Evolutionary conservation across 2,797 vertebrate species (phyloP).

Genomic region (Chaetophractus vellerosus): DNA sequence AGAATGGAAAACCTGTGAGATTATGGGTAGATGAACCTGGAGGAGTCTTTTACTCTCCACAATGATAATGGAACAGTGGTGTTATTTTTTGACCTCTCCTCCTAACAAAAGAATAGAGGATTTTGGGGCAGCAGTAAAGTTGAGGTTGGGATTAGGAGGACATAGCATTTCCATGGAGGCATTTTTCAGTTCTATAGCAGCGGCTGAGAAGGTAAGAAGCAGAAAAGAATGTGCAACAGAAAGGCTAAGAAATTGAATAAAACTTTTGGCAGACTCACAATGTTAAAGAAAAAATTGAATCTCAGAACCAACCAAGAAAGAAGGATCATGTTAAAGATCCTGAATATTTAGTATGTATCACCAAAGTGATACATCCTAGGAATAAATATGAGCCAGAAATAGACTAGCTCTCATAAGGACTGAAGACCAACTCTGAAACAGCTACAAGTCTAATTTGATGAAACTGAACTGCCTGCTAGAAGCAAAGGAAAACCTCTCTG

Average conservation of each 20-base stretch:
- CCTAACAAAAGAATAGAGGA: not conserved
- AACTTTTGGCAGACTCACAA: not conserved
- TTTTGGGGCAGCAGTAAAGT: not conserved
- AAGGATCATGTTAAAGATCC: not conserved
- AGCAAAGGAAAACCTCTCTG: too few species aligned
- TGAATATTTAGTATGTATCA: not conserved
- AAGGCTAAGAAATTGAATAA: not conserved
- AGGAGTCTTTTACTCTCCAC: too few species aligned
- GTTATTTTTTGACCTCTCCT: too few species aligned
- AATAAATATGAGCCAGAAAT: not conserved
- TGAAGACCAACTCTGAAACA: not conserved
- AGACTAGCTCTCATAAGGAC: not conserved
- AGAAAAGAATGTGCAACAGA: not conserved
- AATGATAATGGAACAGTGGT: too few species aligned
- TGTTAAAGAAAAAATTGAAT: constrained; percentile 25
- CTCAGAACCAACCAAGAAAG: not conserved
- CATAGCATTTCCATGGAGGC: not conserved
- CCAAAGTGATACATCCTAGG: not conserved
- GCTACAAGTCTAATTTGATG: too few species aligned
- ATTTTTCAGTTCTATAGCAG: not conserved
- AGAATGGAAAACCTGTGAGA: too few species aligned
- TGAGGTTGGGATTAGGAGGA: not conserved
- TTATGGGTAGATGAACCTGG: too few species aligned
- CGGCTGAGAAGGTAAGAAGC: not conserved
- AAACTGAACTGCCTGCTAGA: too few species aligned